Evolutionary conservation across 2,888 invertebrate species (phyloP), one percentile per base, ranked within the genome.

Genomic region (Eristalis intricaria): DNA sequence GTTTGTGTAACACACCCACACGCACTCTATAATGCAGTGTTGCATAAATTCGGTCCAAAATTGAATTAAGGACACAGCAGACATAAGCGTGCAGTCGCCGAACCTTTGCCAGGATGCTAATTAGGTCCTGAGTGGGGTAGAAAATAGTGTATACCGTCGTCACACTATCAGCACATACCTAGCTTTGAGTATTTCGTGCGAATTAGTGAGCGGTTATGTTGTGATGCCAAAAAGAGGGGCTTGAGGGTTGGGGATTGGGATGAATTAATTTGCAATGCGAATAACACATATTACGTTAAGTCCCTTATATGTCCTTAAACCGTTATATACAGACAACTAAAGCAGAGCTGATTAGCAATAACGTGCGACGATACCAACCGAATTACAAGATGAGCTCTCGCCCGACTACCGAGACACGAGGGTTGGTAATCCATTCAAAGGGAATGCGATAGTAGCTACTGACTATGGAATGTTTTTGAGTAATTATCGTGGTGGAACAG

Each of bases 231-330:
- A n/a, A n/a, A n/a, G n/a, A 19, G 4, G n/a, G 43, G 43, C 2
- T 29, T 0, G 19, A 10, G 19, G 19, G 50, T 7, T 19, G 10
- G n/a, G 19, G 50, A 1, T 8, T 19, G 64, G 68, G 50, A 43
- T 85, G 74, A 85, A 82, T 85, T 85, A 85, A 85, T 85, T 82
- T 85, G 82, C 85, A 74, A 61, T 77, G 63, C 43, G 85, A 81
- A 73, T 76, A 73, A 81, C 68, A 77, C 76, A 68, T 82, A 60
- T 74, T 77, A 70, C 60, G 65, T 73, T 81, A 71, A 68, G 69
- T 74, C 65, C 81, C 69, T 69, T 63, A 66, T 80, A 56, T 84
- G 70, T 76, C 64, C 50, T 65, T 65, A 63, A 56, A 69, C 40
- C 22, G 50, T 60, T 26, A 32, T 60, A 61, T 65, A 43, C 38